Evolutionary conservation across 2,113 vertebrate species (phyloP), one percentile per base, ranked within the genome.

Genomic region (Symphodus melops): DNA sequence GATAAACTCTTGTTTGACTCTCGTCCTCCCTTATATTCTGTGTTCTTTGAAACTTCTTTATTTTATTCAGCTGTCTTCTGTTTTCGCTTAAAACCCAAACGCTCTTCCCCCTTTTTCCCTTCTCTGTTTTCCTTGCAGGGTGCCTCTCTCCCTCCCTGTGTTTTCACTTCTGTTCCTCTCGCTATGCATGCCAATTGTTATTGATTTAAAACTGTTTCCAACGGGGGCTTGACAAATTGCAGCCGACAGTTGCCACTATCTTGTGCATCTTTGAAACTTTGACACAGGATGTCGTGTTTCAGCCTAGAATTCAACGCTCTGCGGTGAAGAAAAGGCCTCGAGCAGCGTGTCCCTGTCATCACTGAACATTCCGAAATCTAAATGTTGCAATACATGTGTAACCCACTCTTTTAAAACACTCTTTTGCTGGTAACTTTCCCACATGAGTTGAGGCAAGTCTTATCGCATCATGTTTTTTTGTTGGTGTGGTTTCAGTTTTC

Each of bases 381-480:
- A 65, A 58, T 75, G 67, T 58, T 72, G 66, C 71, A 82, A 84
- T 41, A 54, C 37, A 62, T 68, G 74, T 67, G 69, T 59, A 79
- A 75, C 61, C 54, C 23, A 16, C 59, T 69, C 44, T n/a, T n/a
- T n/a, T n/a, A n/a, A n/a, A n/a, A n/a, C 23, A 16, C 59, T 69
- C 44, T 63, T 23, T 20, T 37, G 20, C 55, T 74, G 72, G 57
- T 70, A 51, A 7, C 1, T 58, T 20, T 64, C 33, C 46, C 36
- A 51, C 64, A 54, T 5, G 28, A 33, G 28, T 33, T 33, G 4
- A 33, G 28, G 28, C 9, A 28, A 9, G 67, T 19, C 17, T 68
- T 41, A 64, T 10, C 51, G 9, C 52, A 39, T 33, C 13, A 36
- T 56, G 48, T 58, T 37, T n/a, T 48, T 17, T 23, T 54, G 46